Evolutionary conservation across 92 coral and sea anemone genomes (phyloP), one percentile per base, ranked within the genome.

Genomic region (Phenganax stokvisi): DNA sequence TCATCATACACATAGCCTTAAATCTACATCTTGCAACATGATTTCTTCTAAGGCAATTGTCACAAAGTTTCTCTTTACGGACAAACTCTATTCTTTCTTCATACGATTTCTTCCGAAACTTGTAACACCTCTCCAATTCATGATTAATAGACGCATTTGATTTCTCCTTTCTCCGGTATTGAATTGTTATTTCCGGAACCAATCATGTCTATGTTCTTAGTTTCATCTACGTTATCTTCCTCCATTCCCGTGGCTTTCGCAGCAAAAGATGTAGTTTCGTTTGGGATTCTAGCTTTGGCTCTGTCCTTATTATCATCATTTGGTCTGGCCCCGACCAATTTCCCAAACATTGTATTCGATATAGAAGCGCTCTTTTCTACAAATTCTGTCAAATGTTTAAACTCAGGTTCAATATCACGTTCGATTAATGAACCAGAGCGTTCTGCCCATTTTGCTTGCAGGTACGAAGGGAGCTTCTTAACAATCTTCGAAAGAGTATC

Each of bases 361-460:
- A 83, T 57, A 6, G 85, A 47, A 3, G 88, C 89, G 25, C 57
- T 71, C 76, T 76, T 77, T 37, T 60, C 84, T 2, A 84, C 85
- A 51, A 84, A 88, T 8, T 72, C 83, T 0, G 80, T 68, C 30
- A 87, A 57, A 74, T 83, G 57, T 15, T 47, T 31, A 73, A 87
- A 87, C 2, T 9, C 70, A 8, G 88, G 88, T n/a, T 85, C 87
- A 3, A 15, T 54, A 15, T 76, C 89, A 0, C 17, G 54, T 47
- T 64, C 73, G 10, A 86, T 57, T 28, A 88, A 74, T 30, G 58
- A 81, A 5, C 82, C 74, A 3, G 91, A 77, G 9, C 52, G 80
- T 17, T 86, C 86, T 1, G 88, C 90, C 96, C 90, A 86, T 25
- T 82, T 84, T 6, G 89, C 89, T 70, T 88, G 91, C 15, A 90